Evolutionary conservation across 2,888 invertebrate species (phyloP).

Genomic region (Drosophila kuntzei): DNA sequence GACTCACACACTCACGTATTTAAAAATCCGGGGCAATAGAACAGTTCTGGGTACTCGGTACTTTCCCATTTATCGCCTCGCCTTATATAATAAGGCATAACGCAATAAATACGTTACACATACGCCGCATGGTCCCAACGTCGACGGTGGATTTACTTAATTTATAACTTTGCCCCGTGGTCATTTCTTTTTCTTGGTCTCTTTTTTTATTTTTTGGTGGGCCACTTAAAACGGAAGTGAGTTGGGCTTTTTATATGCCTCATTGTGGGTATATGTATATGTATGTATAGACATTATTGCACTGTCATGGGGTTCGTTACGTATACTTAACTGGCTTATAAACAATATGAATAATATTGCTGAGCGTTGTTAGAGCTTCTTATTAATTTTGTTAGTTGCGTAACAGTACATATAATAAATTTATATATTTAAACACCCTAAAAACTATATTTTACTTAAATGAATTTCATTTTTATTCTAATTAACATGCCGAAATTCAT

Average conservation of each 20-base stretch:
- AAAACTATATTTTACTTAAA: background rate
- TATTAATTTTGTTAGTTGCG: background rate
- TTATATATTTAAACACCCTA: background rate
- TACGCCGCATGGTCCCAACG: slow-evolving; percentile 60
- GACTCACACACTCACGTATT: slow-evolving; percentile 45
- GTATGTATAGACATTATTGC: slow-evolving; percentile 38
- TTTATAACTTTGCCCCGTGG: slow-evolving; percentile 66
- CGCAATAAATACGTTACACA: slow-evolving; percentile 75
- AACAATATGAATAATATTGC: slow-evolving; percentile 1
- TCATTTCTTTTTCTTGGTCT: slow-evolving; percentile 23
- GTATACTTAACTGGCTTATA: slow-evolving; percentile 9
- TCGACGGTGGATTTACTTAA: slow-evolving; percentile 52
- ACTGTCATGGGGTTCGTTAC: slow-evolving; percentile 44
- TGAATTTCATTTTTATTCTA: no score
- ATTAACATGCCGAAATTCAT: no score
- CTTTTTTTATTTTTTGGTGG: slow-evolving; percentile 4
- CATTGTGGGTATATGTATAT: slow-evolving; percentile 21
- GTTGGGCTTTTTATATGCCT: slow-evolving; percentile 54
- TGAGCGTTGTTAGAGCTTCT: no score
- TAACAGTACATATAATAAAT: background rate
- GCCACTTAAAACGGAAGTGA: slow-evolving; percentile 69
- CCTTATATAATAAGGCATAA: slow-evolving; percentile 74
- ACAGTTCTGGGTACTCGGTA: background rate
- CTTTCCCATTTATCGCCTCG: slow-evolving; percentile 42
- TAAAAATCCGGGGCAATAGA: slow-evolving; percentile 15